Conservation (phyloP, 2,797 vertebrate species). For the Sylvilagus floridanus region DNA sequence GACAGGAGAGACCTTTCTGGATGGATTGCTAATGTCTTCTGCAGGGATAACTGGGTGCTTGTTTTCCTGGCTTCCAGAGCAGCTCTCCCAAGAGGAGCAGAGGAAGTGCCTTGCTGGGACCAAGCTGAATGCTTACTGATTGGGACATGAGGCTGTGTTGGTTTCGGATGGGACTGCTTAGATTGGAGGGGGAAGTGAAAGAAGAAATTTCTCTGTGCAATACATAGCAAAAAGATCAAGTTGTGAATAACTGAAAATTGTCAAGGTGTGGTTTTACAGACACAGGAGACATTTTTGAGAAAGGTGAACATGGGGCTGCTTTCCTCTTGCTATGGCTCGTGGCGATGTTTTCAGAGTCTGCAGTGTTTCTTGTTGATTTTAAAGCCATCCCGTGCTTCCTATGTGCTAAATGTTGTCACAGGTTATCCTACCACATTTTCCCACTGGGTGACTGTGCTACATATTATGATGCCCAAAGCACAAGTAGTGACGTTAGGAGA, state of each 20-base stretch:
- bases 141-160: background rate
- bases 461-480: background rate
- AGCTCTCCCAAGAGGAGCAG: constrained; percentile 33
- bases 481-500: background rate
- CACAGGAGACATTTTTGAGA: background rate
- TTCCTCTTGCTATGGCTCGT: background rate
- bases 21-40: background rate
- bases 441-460: background rate
- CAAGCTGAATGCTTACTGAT: background rate
- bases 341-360: background rate
- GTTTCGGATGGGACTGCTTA: constrained; percentile 65
- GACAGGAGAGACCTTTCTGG: background rate
- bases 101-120: background rate
- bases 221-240: constrained; percentile 72
- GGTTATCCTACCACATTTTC: background rate
- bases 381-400: background rate
- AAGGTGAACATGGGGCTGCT: background rate
- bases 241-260: constrained; percentile 53
- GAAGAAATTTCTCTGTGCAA: constrained; percentile 66
- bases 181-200: background rate
- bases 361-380: constrained; percentile 41
- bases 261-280: background rate
- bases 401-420: background rate
- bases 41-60: background rate
- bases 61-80: background rate